These are phyloP conservation scores for Drosophila niveifrons DNA, from an alignment of 2,888 invertebrate genomes.

Conservation along the genomic window DNA sequence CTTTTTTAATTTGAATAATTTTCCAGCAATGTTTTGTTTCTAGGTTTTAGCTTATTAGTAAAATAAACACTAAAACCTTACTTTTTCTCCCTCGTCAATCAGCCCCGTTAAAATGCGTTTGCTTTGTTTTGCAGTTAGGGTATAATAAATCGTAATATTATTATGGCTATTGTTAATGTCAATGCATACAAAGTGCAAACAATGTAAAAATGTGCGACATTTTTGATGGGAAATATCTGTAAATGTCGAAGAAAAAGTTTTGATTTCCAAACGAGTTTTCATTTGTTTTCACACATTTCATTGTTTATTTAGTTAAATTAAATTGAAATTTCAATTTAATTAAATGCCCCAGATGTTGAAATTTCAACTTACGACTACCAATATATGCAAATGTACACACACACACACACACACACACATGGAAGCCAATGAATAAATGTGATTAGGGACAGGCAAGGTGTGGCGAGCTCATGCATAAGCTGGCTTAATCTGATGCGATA, in stretches of 20 bases:
- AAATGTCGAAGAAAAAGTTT: constrained; percentile 49
- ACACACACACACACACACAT: constrained; percentile 19
- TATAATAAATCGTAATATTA: constrained; percentile 24
- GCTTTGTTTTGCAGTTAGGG: constrained; percentile 3
- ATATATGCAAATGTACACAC: constrained; percentile 9
- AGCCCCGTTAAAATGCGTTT: background rate
- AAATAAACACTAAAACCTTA: too few species aligned
- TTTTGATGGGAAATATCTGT: constrained; percentile 14
- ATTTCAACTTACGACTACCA: background rate
- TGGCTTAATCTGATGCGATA: constrained; percentile 34
- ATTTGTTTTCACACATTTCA: constrained; percentile 32
- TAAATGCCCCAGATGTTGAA: constrained; percentile 44
- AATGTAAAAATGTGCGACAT: constrained; percentile 22
- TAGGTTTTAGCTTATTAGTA: too few species aligned
- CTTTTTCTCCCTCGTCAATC: background rate
- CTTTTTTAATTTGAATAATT: too few species aligned
- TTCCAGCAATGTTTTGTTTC: too few species aligned
- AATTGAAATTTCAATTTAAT: constrained; percentile 69
- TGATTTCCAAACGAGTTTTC: constrained; percentile 34
- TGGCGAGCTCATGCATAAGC: constrained; percentile 27
- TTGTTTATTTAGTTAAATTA: constrained; percentile 63
- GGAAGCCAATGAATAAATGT: constrained; percentile 14
- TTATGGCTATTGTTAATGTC: constrained; percentile 11
- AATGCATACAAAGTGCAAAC: constrained; percentile 15
- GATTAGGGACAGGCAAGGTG: constrained; percentile 26